Evolutionary conservation across 30 jellyfish, hydroid and myxozoan genomes (phyloP), one percentile per base, ranked within the genome.

Genomic region (Nemopilema nomurai): DNA sequence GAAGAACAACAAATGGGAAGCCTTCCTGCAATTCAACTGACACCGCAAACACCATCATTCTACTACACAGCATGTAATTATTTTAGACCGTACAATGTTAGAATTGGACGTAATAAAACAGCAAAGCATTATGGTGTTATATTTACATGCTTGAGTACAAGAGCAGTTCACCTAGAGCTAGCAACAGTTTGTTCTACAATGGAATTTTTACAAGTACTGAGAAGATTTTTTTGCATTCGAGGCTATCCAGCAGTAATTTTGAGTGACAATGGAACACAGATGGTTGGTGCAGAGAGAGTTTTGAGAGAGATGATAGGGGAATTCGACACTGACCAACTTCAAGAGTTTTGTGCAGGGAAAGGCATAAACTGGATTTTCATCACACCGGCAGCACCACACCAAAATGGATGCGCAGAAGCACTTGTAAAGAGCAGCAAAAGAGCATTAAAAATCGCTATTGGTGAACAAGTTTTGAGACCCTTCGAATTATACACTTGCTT

Each of bases 311-410:
- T 74, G 79, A 68, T 91, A 0, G 87, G 86, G 50, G 94, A 75
- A 53, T 64, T 70, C 65, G 92, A 80, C 75, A 50, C 31, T 16
- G 71, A 71, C 25, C 68, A 86, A 67, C 69, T 91, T 49, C 69
- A 62, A 67, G 77, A 76, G 72, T 71, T 51, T 63, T 80, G 96
- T 64, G 85, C 92, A 24, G 80, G 57, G 51, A 80, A 78, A 57
- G 90, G 96, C 51, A 84, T 85, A 62, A 71, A 80, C 7, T 91
- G 96, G 96, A 77, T 23, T 9, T 91, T 91, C 71, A 75, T 51
- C 74, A 77, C 97, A 76, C 91, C 89, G 77, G 88, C 87, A 53
- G 91, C 91, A 64, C 97, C 95, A 53, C 84, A 65, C 50, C 94
- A 65, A 32, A 91, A 84, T 30, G 96, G 97, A 57, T 80, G 84